Evolutionary conservation across 2,113 vertebrate genomes (phyloP).

Genomic region (Meriones unguiculatus): DNA sequence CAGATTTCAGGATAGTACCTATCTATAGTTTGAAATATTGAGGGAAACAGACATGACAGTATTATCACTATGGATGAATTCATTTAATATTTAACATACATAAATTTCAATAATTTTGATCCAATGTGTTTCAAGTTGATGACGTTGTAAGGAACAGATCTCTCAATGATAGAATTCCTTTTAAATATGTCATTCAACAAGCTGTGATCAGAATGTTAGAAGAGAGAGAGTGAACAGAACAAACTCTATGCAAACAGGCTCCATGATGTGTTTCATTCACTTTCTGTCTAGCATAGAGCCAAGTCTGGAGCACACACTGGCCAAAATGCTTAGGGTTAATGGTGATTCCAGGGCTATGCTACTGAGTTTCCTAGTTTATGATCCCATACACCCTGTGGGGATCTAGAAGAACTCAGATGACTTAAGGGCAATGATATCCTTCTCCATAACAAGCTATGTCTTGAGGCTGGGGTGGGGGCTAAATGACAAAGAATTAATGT

Average conservation of each 20-base stretch:
- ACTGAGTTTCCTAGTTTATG: neutral
- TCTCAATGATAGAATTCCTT: neutral
- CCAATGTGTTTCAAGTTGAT: neutral
- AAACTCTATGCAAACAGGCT: neutral
- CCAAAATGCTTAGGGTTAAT: neutral
- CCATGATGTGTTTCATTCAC: neutral
- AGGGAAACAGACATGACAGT: neutral
- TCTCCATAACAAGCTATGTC: neutral
- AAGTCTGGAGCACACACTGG: neutral
- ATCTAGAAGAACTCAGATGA: neutral
- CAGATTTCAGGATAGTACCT: neutral
- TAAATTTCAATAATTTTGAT: slow-evolving; percentile 1
- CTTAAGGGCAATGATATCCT: neutral
- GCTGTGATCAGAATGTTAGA: neutral
- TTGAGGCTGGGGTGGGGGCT: neutral
- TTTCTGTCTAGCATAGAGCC: neutral
- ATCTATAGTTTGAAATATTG: neutral
- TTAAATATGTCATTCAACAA: neutral
- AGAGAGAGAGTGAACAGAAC: neutral
- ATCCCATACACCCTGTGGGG: neutral
- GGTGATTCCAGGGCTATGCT: neutral
- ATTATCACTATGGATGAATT: neutral
- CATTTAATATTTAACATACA: neutral
- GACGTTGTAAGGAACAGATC: neutral
- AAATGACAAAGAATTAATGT: neutral